A percentile compares a stretch with the other conserved stretches of the same genome.
phyloP scores from a whole-genome alignment of 2,888 invertebrate genomes.

The Rhamphomyia laevipes region DNA sequence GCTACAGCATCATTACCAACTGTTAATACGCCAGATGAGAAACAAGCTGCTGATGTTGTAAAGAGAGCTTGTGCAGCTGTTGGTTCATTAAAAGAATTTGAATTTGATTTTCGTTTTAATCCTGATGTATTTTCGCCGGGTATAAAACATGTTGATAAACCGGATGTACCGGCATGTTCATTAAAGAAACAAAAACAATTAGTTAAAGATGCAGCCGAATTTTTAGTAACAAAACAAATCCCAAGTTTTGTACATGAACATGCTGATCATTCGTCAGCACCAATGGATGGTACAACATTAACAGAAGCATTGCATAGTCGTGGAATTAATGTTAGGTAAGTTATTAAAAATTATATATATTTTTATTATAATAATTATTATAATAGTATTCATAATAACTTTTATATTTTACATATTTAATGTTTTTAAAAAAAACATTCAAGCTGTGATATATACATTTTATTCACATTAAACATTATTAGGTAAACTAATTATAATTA shows the following conservation, averaged over 20 bases:
- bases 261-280: slow-evolving; percentile 81
- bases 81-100: slow-evolving; percentile 87
- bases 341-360: not conserved
- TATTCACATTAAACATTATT: no score
- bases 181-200: slow-evolving; percentile 76
- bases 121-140: slow-evolving; percentile 96
- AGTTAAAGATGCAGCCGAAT: slow-evolving; percentile 91
- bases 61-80: slow-evolving; percentile 83
- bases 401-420: no score
- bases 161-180: slow-evolving; percentile 52
- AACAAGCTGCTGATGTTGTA: slow-evolving; percentile 70
- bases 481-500: no score
- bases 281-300: slow-evolving; percentile 88
- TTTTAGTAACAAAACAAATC: slow-evolving; percentile 84
- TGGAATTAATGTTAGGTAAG: slow-evolving; percentile 76
- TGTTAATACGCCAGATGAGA: slow-evolving; percentile 59
- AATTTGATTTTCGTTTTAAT: slow-evolving; percentile 96
- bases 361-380: no score
- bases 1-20: slow-evolving; percentile 76
- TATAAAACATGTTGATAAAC: slow-evolving; percentile 64
- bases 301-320: slow-evolving; percentile 88
- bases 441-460: no score
- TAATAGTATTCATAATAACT: no score
- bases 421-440: no score
- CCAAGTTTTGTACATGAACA: slow-evolving; percentile 89